A percentile compares a stretch with the other conserved stretches of the same genome.
Conservation (phyloP, 2,113 vertebrate genomes). For the Speoplatyrhinus poulsoni region DNA sequence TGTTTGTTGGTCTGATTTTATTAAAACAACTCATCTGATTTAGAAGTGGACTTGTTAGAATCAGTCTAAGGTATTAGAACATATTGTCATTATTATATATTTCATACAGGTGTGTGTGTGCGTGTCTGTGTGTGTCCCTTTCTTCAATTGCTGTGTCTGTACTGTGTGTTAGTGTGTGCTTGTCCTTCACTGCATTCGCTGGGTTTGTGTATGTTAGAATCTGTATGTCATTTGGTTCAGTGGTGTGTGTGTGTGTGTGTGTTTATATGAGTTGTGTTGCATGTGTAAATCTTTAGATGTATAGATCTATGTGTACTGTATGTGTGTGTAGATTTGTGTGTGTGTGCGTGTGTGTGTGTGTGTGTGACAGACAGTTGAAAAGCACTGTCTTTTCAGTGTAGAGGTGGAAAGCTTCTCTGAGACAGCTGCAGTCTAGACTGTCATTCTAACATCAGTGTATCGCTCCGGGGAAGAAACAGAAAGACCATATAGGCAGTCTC, state of each 20-base stretch:
- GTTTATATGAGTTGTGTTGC: too few relatives aligned
- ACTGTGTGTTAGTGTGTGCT: not conserved
- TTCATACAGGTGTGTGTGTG: slow-evolving; percentile 4
- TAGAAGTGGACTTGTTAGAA: too few relatives aligned
- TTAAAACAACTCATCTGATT: too few relatives aligned
- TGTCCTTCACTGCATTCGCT: slow-evolving; percentile 1
- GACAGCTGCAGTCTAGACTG: slow-evolving; percentile 76
- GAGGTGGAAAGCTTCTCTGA: slow-evolving; percentile 53
- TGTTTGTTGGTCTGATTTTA: too few relatives aligned
- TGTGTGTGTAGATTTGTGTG: not conserved
- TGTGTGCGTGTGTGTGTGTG: slow-evolving; percentile 15
- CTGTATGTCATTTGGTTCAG: not conserved
- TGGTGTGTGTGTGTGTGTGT: not conserved
- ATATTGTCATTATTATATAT: too few relatives aligned
- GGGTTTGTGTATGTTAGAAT: slow-evolving; percentile 4
- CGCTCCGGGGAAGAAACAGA: slow-evolving; percentile 55
- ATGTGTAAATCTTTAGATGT: not conserved
- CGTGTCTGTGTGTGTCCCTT: not conserved
- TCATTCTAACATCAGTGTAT: slow-evolving; percentile 56
- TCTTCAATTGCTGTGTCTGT: too few relatives aligned
- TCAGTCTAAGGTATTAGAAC: too few relatives aligned
- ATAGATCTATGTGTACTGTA: too few relatives aligned
- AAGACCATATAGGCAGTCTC: slow-evolving; percentile 55
- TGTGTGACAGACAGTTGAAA: slow-evolving; percentile 10
- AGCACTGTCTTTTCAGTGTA: slow-evolving; percentile 31